These are phyloP conservation scores for Isotomurus palustris DNA, from an alignment of 2,888 invertebrate genomes.

Conservation along the genomic window DNA sequence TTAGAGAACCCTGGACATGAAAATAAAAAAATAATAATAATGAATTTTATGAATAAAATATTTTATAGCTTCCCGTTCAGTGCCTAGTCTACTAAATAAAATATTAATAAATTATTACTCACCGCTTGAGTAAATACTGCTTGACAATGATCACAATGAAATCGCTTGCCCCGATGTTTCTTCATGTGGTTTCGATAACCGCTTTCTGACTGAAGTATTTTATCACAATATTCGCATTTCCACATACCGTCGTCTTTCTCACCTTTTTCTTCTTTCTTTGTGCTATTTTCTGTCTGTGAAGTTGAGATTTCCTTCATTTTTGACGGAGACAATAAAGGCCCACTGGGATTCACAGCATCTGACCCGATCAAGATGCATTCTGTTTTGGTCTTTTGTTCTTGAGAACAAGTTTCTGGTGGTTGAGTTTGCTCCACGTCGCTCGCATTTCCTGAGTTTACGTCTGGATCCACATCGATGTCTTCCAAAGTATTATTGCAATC, in stretches of 20 bases:
- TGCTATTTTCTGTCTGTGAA: background rate
- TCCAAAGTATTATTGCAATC: too few species aligned
- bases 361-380: too few species aligned
- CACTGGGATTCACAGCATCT: too few species aligned
- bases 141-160: slow-evolving; percentile 58
- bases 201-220: slow-evolving; percentile 50
- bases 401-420: too few species aligned
- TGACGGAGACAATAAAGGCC: too few species aligned
- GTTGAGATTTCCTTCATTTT: background rate
- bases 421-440: too few species aligned
- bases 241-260: slow-evolving; percentile 17
- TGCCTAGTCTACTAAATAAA: too few species aligned
- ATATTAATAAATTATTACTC: too few species aligned
- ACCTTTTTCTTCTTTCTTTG: too few species aligned
- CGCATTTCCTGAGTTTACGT: too few species aligned
- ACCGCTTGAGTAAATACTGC: slow-evolving; percentile 57
- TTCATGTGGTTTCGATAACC: slow-evolving; percentile 53
- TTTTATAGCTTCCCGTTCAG: background rate
- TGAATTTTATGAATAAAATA: background rate
- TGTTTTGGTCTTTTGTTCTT: too few species aligned
- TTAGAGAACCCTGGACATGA: slow-evolving; percentile 25
- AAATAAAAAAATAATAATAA: slow-evolving; percentile 1
- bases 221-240: slow-evolving; percentile 28
- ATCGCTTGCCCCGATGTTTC: slow-evolving; percentile 50
- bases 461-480: too few species aligned